These are phyloP conservation scores for Pseudochirops cupreus DNA, from an alignment of 2,797 vertebrate genomes.

Conservation along the genomic window DNA sequence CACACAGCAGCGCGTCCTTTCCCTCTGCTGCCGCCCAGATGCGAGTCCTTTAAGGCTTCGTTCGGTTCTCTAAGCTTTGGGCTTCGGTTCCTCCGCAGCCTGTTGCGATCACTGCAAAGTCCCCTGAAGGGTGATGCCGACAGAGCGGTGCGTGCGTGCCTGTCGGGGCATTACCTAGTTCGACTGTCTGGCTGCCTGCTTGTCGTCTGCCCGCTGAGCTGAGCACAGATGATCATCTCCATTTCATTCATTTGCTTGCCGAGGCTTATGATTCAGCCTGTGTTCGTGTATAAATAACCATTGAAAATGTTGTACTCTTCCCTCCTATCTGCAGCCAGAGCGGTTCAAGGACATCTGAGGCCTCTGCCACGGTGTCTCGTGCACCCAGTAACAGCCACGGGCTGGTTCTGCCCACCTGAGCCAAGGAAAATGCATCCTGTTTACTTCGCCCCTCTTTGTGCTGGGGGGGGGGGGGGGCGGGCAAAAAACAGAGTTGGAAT, in stretches of 20 bases:
- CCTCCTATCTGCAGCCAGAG: background rate
- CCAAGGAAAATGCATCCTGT: slow-evolving; percentile 66
- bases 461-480: too few relatives aligned
- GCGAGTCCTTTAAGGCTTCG: background rate
- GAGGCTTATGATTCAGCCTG: background rate
- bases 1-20: background rate
- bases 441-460: slow-evolving; percentile 36
- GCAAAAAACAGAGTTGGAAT: slow-evolving; percentile 49
- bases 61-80: background rate
- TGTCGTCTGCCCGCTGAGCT: slow-evolving; percentile 12
- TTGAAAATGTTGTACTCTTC: background rate
- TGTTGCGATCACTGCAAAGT: background rate
- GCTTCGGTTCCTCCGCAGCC: background rate
- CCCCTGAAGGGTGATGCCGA: background rate
- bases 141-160: background rate
- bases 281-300: background rate
- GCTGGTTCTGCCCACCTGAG: slow-evolving; percentile 30
- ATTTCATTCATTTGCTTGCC: background rate
- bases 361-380: background rate
- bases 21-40: slow-evolving; percentile 23
- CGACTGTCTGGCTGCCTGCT: background rate
- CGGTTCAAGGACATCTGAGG: background rate
- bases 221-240: background rate
- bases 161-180: background rate
- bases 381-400: background rate